phyloP scores from a whole-genome alignment of 2,113 vertebrate genomes.

The Etheostoma cragini region DNA sequence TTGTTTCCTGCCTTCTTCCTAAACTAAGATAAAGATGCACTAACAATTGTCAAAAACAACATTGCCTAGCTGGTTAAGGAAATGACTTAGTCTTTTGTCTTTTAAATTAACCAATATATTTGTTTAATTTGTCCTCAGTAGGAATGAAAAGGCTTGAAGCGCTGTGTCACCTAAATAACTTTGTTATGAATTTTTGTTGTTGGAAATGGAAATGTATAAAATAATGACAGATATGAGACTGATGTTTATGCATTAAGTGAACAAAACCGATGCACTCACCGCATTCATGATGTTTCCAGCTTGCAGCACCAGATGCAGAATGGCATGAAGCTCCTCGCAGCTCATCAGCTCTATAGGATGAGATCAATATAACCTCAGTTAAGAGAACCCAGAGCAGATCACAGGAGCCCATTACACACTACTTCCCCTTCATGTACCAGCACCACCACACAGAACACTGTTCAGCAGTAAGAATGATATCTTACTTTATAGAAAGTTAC shows the following conservation, averaged over 20 bases:
- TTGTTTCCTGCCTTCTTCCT: too few relatives aligned
- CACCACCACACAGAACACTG: neutral
- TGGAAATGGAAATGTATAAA: neutral
- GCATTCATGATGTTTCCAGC: constrained; percentile 99
- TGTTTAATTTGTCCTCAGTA: neutral
- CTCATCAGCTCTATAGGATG: constrained; percentile 89
- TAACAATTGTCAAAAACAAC: neutral
- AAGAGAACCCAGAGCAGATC: constrained; percentile 13
- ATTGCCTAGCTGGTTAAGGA: neutral
- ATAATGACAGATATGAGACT: neutral
- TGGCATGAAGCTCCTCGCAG: constrained; percentile 95
- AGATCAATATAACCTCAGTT: constrained; percentile 50
- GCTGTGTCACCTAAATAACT: neutral
- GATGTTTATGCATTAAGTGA: neutral
- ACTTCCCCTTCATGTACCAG: constrained; percentile 9
- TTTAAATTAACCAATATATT: neutral
- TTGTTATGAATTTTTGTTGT: too few relatives aligned
- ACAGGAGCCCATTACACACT: neutral
- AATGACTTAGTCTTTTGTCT: neutral
- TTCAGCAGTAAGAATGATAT: neutral
- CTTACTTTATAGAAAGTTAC: neutral
- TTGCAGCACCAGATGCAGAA: constrained; percentile 96
- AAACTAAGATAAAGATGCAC: neutral
- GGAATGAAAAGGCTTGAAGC: neutral
- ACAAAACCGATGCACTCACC: constrained; percentile 82